phyloP scores from a whole-genome alignment of 2,888 invertebrate genomes.

The Drosophila mulleri region DNA sequence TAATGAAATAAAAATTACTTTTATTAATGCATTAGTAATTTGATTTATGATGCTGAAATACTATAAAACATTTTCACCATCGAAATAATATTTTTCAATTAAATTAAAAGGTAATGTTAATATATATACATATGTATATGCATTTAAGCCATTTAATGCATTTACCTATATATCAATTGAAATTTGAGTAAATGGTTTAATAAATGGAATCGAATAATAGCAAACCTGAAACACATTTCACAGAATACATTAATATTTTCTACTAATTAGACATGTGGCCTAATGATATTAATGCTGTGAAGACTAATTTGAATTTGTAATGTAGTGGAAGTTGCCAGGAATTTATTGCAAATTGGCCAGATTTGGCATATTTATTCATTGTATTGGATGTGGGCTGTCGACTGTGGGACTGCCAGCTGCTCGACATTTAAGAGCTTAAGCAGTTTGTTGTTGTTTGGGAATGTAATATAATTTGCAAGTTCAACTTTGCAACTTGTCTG shows the following conservation, averaged over 20 bases:
- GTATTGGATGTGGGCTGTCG: not conserved
- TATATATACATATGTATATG: too few species aligned
- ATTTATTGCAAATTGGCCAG: not conserved
- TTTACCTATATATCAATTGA: too few species aligned
- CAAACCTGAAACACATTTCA: not conserved
- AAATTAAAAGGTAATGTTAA: not conserved
- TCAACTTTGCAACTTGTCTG: constrained; percentile 27
- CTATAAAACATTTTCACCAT: not conserved
- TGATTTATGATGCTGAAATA: not conserved
- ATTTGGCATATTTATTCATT: not conserved
- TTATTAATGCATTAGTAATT: not conserved
- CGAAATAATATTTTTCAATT: not conserved
- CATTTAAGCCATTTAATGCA: not conserved
- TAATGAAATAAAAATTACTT: not conserved
- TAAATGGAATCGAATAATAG: not conserved
- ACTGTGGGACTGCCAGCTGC: not conserved
- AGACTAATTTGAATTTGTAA: not conserved
- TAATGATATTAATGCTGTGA: not conserved
- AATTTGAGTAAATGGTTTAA: not conserved
- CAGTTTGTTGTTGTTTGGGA: constrained; percentile 14
- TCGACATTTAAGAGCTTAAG: constrained; percentile 3
- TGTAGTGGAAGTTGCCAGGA: not conserved
- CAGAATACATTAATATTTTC: not conserved
- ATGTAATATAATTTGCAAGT: constrained; percentile 19
- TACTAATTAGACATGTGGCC: not conserved